Conservation (phyloP, 2,797 vertebrate genomes). For the Silurus lanzhouensis region DNA sequence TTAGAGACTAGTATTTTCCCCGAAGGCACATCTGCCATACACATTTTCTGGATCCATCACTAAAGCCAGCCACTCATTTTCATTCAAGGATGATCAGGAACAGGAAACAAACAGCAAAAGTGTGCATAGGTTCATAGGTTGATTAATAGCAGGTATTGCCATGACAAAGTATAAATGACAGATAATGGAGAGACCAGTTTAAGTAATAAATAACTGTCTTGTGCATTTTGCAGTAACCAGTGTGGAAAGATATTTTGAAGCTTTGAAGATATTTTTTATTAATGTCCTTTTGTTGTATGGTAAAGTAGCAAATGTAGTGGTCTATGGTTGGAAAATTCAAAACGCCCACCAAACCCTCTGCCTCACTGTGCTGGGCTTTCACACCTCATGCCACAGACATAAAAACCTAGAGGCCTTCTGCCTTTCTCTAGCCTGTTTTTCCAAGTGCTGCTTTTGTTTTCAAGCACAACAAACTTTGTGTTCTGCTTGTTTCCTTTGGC, state of each 20-base stretch:
- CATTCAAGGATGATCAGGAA: background rate
- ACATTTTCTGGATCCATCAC: constrained; percentile 28
- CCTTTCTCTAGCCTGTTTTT: constrained; percentile 71
- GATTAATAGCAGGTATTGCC: background rate
- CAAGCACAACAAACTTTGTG: constrained; percentile 77
- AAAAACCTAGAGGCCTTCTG: constrained; percentile 66
- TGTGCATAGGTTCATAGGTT: background rate
- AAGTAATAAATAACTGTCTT: constrained; percentile 17
- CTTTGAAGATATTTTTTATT: background rate
- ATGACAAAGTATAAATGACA: constrained; percentile 11
- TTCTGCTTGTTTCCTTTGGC: constrained; percentile 79
- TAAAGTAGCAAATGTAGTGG: constrained; percentile 64
- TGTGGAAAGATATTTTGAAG: constrained; percentile 48
- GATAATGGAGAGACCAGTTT: constrained; percentile 24
- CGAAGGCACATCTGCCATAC: constrained; percentile 33
- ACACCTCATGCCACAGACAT: constrained; percentile 64
- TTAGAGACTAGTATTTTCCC: constrained; percentile 25
- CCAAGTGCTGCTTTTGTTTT: constrained; percentile 76
- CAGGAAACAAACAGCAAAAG: background rate
- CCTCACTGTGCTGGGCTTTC: constrained; percentile 50
- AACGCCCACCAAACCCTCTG: constrained; percentile 45
- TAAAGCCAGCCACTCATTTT: constrained; percentile 24
- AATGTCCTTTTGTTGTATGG: constrained; percentile 50
- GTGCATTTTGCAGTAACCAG: constrained; percentile 26
- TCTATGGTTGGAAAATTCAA: constrained; percentile 67